Conservation (phyloP, 1,140 invertebrate genomes). For the Ditylenchus dipsaci region DNA sequence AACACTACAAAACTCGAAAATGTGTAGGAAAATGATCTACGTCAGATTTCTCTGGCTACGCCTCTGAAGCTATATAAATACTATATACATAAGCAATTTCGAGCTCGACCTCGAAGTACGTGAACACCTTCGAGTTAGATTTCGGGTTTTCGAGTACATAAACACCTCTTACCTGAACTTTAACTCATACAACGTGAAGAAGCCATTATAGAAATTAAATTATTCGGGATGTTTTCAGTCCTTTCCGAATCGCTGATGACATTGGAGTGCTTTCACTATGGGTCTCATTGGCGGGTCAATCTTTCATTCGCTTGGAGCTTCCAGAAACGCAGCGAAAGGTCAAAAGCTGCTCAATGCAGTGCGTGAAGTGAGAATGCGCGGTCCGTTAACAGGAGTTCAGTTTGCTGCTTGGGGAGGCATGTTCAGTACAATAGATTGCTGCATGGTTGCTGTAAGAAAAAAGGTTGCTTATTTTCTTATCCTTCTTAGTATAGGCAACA, state of each 20-base stretch:
- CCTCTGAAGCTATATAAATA: too few species aligned
- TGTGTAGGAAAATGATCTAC: too few species aligned
- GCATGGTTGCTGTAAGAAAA: constrained; percentile 84
- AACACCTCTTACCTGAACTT: too few species aligned
- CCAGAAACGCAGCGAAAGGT: constrained; percentile 80
- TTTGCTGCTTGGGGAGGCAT: constrained; percentile 70
- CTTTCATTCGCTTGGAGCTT: constrained; percentile 94
- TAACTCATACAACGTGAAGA: too few species aligned
- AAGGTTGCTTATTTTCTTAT: constrained; percentile 99
- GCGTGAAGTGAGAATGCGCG: constrained; percentile 48
- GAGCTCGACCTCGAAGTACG: too few species aligned
- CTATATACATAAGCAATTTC: too few species aligned
- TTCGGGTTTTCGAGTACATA: too few species aligned
- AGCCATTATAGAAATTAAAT: too few species aligned
- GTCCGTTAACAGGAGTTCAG: constrained; percentile 53
- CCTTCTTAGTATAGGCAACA: too few species aligned
- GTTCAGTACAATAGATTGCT: constrained; percentile 95
- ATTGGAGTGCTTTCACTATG: constrained; percentile 99
- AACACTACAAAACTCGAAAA: too few species aligned
- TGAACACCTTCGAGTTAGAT: too few species aligned
- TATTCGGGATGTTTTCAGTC: constrained; percentile 63
- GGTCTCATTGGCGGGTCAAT: constrained; percentile 89
- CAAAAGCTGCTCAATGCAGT: constrained; percentile 24
- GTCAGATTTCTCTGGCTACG: too few species aligned
- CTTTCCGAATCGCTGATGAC: constrained; percentile 94